Percentiles rank a stretch among this genome's conserved stretches.
phyloP scores from a whole-genome alignment of 2,113 vertebrate species.

The Mobula birostris region DNA sequence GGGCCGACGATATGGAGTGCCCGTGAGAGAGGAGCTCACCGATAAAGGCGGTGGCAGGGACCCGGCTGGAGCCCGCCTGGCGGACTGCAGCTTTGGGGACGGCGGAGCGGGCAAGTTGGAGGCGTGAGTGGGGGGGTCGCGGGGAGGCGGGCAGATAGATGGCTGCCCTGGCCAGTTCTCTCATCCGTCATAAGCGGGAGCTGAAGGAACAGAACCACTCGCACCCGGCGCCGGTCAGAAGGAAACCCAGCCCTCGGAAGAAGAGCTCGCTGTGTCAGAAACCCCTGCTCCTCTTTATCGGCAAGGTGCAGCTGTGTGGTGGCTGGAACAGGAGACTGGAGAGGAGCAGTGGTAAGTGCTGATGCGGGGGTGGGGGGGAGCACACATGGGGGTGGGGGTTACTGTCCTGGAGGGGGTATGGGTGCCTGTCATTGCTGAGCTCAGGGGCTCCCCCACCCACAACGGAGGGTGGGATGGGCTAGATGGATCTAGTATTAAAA shows the following conservation, averaged over 20 bases:
- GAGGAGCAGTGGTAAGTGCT: constrained; percentile 64
- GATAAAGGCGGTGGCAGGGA: too few species aligned
- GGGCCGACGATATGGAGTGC: too few species aligned
- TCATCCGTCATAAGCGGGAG: constrained; percentile 80
- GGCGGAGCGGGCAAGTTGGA: too few species aligned
- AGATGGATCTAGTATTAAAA: too few species aligned
- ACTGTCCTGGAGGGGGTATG: too few species aligned
- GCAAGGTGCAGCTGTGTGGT: constrained; percentile 80
- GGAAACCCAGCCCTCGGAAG: constrained; percentile 76
- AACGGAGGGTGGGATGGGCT: too few species aligned
- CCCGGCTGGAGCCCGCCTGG: too few species aligned
- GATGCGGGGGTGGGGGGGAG: neutral
- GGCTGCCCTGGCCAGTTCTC: constrained; percentile 79
- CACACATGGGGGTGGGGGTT: too few species aligned
- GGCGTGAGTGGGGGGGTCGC: neutral
- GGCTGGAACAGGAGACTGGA: constrained; percentile 64
- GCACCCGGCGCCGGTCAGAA: constrained; percentile 69
- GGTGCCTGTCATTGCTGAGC: too few species aligned
- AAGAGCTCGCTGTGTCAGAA: constrained; percentile 87
- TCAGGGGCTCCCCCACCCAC: too few species aligned
- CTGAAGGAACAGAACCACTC: constrained; percentile 72
- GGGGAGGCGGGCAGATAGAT: constrained; percentile 48
- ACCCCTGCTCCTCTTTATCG: constrained; percentile 78
- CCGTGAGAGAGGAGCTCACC: too few species aligned
- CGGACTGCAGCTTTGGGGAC: too few species aligned